These are phyloP conservation scores for Psittacula cyanocephala DNA, from an alignment of 2,113 vertebrate species.

Conservation along the genomic window DNA sequence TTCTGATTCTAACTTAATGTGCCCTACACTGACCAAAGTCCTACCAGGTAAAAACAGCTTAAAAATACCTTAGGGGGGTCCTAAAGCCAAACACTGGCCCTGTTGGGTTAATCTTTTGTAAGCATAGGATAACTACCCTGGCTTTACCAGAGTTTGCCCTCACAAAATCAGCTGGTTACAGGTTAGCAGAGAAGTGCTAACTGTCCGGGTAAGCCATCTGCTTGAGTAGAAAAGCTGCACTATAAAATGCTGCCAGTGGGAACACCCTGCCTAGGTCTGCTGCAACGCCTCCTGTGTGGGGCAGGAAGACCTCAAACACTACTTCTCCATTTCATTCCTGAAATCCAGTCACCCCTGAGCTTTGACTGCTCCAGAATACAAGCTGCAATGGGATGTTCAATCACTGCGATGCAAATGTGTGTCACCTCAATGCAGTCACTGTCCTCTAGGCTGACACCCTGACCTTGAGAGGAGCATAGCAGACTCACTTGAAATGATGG, in stretches of 20 bases:
- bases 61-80: too few species aligned
- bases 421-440: not conserved
- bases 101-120: not conserved
- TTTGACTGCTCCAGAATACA: not conserved
- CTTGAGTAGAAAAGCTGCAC: not conserved
- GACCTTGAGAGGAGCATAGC: not conserved
- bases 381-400: not conserved
- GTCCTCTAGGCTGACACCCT: not conserved
- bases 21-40: not conserved
- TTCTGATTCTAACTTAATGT: not conserved
- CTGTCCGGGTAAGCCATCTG: not conserved
- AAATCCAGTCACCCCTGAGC: not conserved
- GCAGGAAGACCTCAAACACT: not conserved
- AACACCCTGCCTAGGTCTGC: not conserved
- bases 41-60: not conserved
- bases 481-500: not conserved
- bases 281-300: rapidly evolving
- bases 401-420: not conserved
- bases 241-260: not conserved
- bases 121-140: not conserved
- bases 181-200: not conserved
- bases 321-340: not conserved
- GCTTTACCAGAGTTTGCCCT: not conserved
- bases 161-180: not conserved
- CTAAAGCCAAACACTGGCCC: not conserved